A percentile compares a stretch with the other conserved stretches of the same genome.
phyloP scores from a whole-genome alignment of 1,140 invertebrate species.

The Drosophila kepulauana region DNA sequence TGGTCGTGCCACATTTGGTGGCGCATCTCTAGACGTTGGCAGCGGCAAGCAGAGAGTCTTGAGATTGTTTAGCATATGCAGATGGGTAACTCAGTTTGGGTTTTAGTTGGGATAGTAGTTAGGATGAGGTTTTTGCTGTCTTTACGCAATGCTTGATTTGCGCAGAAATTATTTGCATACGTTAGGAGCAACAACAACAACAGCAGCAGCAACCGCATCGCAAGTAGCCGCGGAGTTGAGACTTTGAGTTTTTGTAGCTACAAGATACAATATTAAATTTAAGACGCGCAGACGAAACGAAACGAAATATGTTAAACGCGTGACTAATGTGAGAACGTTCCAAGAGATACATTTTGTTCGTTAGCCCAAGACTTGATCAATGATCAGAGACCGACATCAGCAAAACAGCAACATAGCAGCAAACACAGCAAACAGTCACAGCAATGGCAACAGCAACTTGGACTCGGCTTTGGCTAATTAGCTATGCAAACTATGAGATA shows the following conservation, averaged over 20 bases:
- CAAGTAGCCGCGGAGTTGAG: neutral
- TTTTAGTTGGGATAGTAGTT: conserved; percentile 34
- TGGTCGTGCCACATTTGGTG: neutral
- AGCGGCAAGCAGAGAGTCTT: neutral
- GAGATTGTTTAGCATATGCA: conserved; percentile 76
- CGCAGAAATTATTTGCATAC: conserved; percentile 78
- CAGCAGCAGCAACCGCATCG: conserved; percentile 2
- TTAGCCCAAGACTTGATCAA: conserved; percentile 70
- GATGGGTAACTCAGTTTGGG: conserved; percentile 48
- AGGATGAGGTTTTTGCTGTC: conserved; percentile 37
- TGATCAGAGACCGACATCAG: conserved; percentile 68
- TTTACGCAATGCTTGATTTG: conserved; percentile 77
- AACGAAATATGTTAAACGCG: conserved; percentile 80
- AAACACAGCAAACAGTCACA: conserved; percentile 4
- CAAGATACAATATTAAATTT: conserved; percentile 78
- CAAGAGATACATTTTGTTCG: conserved; percentile 74
- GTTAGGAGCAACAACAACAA: conserved; percentile 14
- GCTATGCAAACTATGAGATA: conserved; percentile 83
- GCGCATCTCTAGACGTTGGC: conserved; percentile 6
- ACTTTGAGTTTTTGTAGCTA: conserved; percentile 33
- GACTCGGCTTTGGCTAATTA: conserved; percentile 65
- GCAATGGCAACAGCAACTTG: conserved; percentile 23
- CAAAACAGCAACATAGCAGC: conserved; percentile 22
- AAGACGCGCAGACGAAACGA: conserved; percentile 75
- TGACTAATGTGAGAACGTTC: conserved; percentile 83